Evolutionary conservation across 2,888 invertebrate genomes (phyloP).

Genomic region (Drosophila infuscata): DNA sequence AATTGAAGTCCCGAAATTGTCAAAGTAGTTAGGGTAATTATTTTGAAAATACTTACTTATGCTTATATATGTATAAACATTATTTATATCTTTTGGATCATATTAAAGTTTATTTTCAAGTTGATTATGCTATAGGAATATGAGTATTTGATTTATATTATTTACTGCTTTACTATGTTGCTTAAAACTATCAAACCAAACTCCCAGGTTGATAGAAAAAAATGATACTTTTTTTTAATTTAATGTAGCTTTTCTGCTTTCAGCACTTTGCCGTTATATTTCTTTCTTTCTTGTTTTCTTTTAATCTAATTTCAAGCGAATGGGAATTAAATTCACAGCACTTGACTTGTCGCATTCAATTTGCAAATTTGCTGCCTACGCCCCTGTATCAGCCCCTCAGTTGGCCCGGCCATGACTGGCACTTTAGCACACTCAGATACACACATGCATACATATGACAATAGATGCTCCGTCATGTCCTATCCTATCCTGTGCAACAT

Average conservation of each 20-base stretch:
- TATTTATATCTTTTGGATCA: neutral
- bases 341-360: constrained; percentile 79
- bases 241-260: constrained; percentile 9
- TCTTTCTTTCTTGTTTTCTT: constrained; percentile 25
- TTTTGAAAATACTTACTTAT: neutral
- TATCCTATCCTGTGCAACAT: constrained; percentile 53
- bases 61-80: too few relatives aligned
- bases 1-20: neutral
- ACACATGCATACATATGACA: constrained; percentile 30
- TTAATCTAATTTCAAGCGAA: constrained; percentile 68
- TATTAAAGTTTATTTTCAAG: neutral
- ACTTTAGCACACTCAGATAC: constrained; percentile 18
- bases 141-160: neutral
- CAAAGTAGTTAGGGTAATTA: neutral
- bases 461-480: constrained; percentile 51
- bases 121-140: neutral
- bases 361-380: constrained; percentile 55
- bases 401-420: constrained; percentile 35
- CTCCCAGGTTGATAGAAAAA: neutral
- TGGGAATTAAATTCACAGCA: constrained; percentile 76
- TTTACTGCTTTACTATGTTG: too few relatives aligned
- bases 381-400: neutral
- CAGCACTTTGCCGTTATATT: constrained; percentile 27
- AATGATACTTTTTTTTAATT: constrained; percentile 8
- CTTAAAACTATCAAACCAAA: neutral